Evolutionary conservation across 2,888 invertebrate species (phyloP).

Genomic region (Fragum fragum): DNA sequence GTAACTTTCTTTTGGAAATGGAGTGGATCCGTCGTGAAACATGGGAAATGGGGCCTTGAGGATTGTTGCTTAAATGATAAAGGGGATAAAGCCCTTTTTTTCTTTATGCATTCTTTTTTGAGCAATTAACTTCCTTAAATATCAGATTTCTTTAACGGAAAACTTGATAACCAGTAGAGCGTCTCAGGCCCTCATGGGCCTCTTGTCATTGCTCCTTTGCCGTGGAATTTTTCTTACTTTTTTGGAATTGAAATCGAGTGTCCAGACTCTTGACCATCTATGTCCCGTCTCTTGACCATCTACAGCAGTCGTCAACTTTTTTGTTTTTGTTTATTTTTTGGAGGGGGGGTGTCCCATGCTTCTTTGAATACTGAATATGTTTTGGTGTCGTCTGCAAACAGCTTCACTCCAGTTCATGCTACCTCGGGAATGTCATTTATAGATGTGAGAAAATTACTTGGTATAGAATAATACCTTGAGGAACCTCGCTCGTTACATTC

Average conservation of each 20-base stretch:
- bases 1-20: too few species aligned
- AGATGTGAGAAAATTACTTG: conserved; percentile 11
- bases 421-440: conserved; percentile 33
- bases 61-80: too few species aligned
- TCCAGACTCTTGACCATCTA: not conserved
- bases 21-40: too few species aligned
- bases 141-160: too few species aligned
- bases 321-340: not conserved
- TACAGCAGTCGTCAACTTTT: not conserved
- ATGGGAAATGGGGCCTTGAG: too few species aligned
- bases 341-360: not conserved
- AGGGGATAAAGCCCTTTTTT: too few species aligned
- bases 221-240: too few species aligned
- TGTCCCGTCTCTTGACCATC: not conserved
- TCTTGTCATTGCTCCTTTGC: too few species aligned
- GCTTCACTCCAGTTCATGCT: not conserved
- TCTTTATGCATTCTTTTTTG: too few species aligned
- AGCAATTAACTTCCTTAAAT: too few species aligned
- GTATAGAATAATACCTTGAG: conserved; percentile 28
- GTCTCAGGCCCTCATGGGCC: too few species aligned
- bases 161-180: too few species aligned
- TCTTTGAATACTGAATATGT: not conserved
- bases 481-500: conserved; percentile 6
- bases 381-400: conserved; percentile 33
- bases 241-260: not conserved